Evolutionary conservation across 2,113 vertebrate species (phyloP), one percentile per base, ranked within the genome.

Genomic region (Morone saxatilis): DNA sequence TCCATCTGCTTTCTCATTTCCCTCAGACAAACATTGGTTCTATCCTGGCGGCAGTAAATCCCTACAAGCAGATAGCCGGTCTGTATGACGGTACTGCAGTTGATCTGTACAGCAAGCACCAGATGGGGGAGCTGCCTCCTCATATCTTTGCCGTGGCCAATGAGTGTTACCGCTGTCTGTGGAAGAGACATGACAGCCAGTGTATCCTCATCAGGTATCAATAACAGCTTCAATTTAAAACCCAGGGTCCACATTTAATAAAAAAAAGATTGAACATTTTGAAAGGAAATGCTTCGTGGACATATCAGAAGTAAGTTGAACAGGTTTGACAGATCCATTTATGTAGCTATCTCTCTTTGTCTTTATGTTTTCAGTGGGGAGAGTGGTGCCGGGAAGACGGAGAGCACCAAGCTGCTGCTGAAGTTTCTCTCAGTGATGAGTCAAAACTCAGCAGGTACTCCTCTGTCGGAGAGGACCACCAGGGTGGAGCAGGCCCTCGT

Each of bases 71-170:
- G 90, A 97, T 98, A 36, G 14, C 90, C 7, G 96, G 96, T 47
- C 92, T 98, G 84, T 98, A 98, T 17, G 95, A 95, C 57, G 59
- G 71, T 13, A 86, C 94, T 14, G 93, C 96, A 4, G 96, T 98
- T 11, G 94, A 96, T 2, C 87, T 96, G 69, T 98, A 98, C 94
- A 97, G 97, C 84, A 93, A 92, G 59, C 97, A 97, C 93, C 96
- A 96, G 76, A 95, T 97, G 94, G 97, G 97, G 54, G 97, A 98
- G 93, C 96, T 97, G 84, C 97, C 97, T 12, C 97, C 97, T 68
- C 97, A 98, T 50, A 97, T 98, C 81, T 98, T 97, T n/a, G 97
- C 97, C 13, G 96, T 97, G 0, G 97, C 97, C 87, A 98, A 97
- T 0, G 97, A 98, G 95, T 98, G 97, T 84, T 98, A 98, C 96